Percentiles rank a stretch among this genome's conserved stretches.
Conservation (phyloP, 2,888 invertebrate genomes). For the Chorisops tibialis region DNA sequence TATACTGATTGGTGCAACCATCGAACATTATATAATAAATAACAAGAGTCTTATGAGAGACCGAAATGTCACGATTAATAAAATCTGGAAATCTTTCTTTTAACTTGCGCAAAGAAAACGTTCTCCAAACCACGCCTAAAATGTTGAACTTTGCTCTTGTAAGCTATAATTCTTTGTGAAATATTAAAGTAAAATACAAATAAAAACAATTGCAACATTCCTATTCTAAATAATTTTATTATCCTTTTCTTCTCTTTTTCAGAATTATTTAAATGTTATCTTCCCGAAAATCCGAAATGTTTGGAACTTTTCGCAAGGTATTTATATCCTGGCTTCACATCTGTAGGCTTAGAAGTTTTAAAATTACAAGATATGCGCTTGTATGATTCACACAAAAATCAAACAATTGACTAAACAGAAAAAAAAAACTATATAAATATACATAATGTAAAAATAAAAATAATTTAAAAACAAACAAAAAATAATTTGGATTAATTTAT, state of each 20-base stretch:
- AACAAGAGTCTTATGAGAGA: too few species aligned
- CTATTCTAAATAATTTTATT: slow-evolving; percentile 8
- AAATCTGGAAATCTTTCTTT: too few species aligned
- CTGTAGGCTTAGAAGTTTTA: slow-evolving; percentile 83
- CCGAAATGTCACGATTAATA: too few species aligned
- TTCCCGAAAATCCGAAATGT: slow-evolving; percentile 60
- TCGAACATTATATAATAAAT: too few species aligned
- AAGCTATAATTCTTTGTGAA: too few species aligned
- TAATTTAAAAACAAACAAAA: neutral
- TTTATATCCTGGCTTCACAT: slow-evolving; percentile 78
- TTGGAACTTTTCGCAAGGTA: slow-evolving; percentile 92
- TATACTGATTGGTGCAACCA: too few species aligned
- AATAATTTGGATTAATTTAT: slow-evolving; percentile 3
- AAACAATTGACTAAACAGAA: too few species aligned
- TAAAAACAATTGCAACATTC: too few species aligned
- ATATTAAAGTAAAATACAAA: too few species aligned
- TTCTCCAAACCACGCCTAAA: too few species aligned
- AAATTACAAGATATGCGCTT: slow-evolving; percentile 66
- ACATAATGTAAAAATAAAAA: neutral
- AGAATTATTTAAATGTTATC: slow-evolving; percentile 63
- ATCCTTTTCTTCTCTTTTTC: slow-evolving; percentile 36
- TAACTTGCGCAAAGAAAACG: too few species aligned
- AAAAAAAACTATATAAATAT: neutral
- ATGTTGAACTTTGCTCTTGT: too few species aligned
- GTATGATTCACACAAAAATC: slow-evolving; percentile 35